Conservation (phyloP, 2,888 invertebrate species). For the Neoaliturus tenellus region DNA sequence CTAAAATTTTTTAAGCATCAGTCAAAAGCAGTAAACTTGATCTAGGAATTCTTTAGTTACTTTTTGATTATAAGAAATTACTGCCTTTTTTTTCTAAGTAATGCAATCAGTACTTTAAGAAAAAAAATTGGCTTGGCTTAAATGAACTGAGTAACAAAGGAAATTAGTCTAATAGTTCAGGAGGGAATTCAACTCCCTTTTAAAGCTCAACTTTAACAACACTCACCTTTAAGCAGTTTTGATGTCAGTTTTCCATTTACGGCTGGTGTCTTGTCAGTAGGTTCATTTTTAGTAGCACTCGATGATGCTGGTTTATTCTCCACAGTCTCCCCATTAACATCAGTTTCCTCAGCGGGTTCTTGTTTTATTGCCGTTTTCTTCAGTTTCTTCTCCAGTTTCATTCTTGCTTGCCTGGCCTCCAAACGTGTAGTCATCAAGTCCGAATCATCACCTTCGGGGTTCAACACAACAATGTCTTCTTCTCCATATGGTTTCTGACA, state of each 20-base stretch:
- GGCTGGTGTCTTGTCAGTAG: background rate
- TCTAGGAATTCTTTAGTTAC: too few species aligned
- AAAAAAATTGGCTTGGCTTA: too few species aligned
- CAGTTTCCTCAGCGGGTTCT: conserved; percentile 39
- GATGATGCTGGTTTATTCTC: conserved; percentile 2
- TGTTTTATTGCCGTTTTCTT: conserved; percentile 70
- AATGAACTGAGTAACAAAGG: too few species aligned
- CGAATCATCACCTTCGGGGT: conserved; percentile 89
- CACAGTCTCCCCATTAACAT: background rate
- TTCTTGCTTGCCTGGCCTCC: conserved; percentile 80
- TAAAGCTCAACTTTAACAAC: too few species aligned
- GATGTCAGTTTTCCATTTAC: background rate
- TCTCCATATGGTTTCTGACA: conserved; percentile 87
- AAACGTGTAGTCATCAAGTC: conserved; percentile 79
- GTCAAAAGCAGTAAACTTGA: too few species aligned
- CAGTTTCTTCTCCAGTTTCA: conserved; percentile 82
- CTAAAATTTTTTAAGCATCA: too few species aligned
- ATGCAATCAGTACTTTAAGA: too few species aligned
- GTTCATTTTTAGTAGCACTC: conserved; percentile 33
- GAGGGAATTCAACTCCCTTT: too few species aligned
- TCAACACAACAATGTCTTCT: conserved; percentile 91
- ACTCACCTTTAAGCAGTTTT: conserved; percentile 1
- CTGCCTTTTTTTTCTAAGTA: too few species aligned
- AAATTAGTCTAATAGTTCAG: too few species aligned
- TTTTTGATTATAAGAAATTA: too few species aligned